A percentile compares a stretch with the other conserved stretches of the same genome.
phyloP scores from a whole-genome alignment of 2,113 vertebrate genomes.

The Hippocampus comes region DNA sequence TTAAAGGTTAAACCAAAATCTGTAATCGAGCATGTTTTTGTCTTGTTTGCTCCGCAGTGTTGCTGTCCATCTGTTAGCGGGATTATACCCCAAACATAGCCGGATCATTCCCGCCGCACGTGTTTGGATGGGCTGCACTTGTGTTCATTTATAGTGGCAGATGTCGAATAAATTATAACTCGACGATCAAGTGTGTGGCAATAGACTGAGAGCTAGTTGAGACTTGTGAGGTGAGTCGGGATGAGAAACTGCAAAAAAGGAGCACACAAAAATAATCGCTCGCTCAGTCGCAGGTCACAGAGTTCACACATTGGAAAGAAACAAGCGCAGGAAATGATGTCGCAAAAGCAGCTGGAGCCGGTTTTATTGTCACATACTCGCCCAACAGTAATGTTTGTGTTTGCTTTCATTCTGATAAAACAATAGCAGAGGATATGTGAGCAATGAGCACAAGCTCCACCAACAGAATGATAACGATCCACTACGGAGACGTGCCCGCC shows the following conservation, averaged over 20 bases:
- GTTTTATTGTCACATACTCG: background rate
- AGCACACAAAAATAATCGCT: background rate
- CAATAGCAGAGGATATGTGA: slow-evolving; percentile 1
- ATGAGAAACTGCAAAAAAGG: background rate
- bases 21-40: background rate
- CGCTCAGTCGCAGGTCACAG: background rate
- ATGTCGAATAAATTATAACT: background rate
- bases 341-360: background rate
- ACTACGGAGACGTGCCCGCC: background rate
- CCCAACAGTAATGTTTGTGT: background rate
- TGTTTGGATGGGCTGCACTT: background rate
- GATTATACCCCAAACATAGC: background rate
- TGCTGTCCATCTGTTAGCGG: background rate
- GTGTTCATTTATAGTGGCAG: background rate
- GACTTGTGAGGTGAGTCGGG: background rate
- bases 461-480: background rate
- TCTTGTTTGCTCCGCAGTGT: background rate
- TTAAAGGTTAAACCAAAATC: background rate
- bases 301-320: background rate
- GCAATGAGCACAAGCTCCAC: background rate
- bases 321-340: background rate
- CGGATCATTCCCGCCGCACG: background rate
- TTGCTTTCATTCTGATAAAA: background rate
- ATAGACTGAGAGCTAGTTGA: background rate
- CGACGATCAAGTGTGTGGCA: background rate